These are phyloP conservation scores for Anolis apletophallus DNA, from an alignment of 2,797 vertebrate genomes.

Conservation along the genomic window DNA sequence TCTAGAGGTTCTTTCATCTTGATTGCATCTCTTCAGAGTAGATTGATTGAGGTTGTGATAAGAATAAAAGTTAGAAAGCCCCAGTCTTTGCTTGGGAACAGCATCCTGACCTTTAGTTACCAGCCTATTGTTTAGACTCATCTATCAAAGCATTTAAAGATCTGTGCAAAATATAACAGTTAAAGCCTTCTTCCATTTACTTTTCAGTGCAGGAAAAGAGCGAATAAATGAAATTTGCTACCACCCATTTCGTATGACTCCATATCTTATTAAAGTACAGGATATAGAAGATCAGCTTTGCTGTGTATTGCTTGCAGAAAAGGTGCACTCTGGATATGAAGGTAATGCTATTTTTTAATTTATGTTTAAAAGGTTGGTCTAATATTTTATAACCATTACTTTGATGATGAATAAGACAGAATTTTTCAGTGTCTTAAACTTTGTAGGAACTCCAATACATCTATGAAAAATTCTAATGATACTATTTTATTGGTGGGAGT, in stretches of 20 bases:
- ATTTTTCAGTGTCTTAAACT: background rate
- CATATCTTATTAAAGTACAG: slow-evolving; percentile 92
- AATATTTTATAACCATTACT: background rate
- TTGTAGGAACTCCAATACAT: background rate
- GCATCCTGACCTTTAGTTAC: background rate
- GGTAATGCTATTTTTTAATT: slow-evolving; percentile 76
- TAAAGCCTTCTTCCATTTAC: slow-evolving; percentile 30
- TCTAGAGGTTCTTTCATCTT: background rate
- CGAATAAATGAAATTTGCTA: slow-evolving; percentile 84
- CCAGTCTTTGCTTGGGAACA: background rate
- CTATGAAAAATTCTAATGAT: background rate
- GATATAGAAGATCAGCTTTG: slow-evolving; percentile 88
- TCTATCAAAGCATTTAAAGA: background rate
- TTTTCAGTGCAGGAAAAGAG: slow-evolving; percentile 84
- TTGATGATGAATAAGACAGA: background rate
- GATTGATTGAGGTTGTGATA: background rate
- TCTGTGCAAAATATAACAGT: slow-evolving; percentile 2
- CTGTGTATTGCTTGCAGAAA: slow-evolving; percentile 95
- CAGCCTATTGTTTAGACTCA: background rate
- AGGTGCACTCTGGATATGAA: slow-evolving; percentile 96
- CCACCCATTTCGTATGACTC: slow-evolving; percentile 94
- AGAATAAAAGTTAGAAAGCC: background rate
- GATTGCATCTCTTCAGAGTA: background rate
- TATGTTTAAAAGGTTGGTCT: background rate
- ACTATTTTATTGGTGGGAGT: background rate